These are phyloP conservation scores for Capromys pilorides DNA, from an alignment of 2,797 vertebrate genomes.

Conservation along the genomic window DNA sequence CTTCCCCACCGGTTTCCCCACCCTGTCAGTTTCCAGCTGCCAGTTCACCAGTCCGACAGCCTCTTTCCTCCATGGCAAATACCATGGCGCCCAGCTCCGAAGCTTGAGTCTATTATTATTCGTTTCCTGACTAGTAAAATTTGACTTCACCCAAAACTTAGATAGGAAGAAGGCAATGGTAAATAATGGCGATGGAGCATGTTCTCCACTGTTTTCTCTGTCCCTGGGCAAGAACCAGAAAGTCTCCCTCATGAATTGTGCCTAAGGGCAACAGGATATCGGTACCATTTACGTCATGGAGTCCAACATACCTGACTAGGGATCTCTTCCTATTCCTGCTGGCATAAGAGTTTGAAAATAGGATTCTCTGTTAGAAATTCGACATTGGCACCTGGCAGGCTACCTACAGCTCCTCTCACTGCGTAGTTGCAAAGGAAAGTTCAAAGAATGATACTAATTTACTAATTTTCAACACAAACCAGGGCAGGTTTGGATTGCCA, in stretches of 20 bases:
- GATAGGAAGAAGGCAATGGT: not conserved
- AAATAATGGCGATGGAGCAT: not conserved
- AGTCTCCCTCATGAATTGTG: not conserved
- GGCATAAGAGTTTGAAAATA: not conserved
- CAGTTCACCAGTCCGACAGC: not conserved
- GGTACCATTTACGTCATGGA: not conserved
- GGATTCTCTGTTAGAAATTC: not conserved
- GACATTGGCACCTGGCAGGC: not conserved
- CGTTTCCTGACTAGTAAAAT: not conserved
- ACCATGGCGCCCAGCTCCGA: not conserved
- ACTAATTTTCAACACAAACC: conserved; percentile 40
- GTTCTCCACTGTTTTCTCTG: not conserved
- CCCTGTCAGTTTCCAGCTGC: not conserved
- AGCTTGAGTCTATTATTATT: not conserved
- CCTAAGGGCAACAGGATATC: not conserved
- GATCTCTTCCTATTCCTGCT: not conserved
- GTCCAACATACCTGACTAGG: not conserved
- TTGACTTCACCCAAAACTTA: not conserved
- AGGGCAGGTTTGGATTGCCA: conserved; percentile 28
- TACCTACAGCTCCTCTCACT: not conserved
- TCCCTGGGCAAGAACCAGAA: not conserved
- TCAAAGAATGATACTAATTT: conserved; percentile 6
- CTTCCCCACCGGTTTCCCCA: not conserved
- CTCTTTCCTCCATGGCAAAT: not conserved
- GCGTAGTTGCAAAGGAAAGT: not conserved